Percentiles rank a stretch among this genome's conserved stretches.
Evolutionary conservation across 2,797 vertebrate genomes (phyloP).

Genomic region (Chaetophractus vellerosus): DNA sequence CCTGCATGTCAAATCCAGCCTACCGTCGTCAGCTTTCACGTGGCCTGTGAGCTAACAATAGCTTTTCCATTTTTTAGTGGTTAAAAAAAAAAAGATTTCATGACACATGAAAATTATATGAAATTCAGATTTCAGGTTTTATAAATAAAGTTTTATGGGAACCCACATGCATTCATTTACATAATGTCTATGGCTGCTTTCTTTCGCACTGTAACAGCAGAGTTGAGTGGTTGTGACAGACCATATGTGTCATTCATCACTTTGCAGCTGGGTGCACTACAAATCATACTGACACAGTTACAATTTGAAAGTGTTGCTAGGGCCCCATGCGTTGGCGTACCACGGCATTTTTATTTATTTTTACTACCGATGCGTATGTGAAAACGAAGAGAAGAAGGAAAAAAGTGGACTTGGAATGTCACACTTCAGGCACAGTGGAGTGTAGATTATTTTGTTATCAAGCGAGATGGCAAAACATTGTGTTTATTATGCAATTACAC

Average conservation of each 20-base stretch:
- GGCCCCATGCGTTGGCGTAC: background rate
- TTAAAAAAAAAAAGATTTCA: background rate
- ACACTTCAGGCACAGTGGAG: background rate
- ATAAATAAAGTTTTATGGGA: conserved; percentile 6
- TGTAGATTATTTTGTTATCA: background rate
- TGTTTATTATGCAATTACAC: background rate
- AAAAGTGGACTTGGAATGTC: background rate
- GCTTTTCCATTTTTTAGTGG: conserved; percentile 32
- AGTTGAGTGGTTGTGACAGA: background rate
- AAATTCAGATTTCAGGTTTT: background rate
- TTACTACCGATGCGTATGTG: background rate
- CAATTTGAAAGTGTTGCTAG: background rate
- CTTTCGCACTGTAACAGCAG: background rate
- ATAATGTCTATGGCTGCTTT: background rate
- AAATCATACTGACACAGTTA: background rate
- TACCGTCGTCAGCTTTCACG: background rate
- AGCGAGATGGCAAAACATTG: background rate
- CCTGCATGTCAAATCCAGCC: background rate
- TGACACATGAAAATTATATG: background rate
- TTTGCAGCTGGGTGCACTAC: background rate
- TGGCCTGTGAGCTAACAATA: background rate
- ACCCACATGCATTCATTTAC: background rate
- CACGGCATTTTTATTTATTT: background rate
- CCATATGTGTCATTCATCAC: fast-evolving
- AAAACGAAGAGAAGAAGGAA: background rate